These are phyloP conservation scores for Amphipoea lucens DNA, from an alignment of 2,888 invertebrate species.

Conservation along the genomic window DNA sequence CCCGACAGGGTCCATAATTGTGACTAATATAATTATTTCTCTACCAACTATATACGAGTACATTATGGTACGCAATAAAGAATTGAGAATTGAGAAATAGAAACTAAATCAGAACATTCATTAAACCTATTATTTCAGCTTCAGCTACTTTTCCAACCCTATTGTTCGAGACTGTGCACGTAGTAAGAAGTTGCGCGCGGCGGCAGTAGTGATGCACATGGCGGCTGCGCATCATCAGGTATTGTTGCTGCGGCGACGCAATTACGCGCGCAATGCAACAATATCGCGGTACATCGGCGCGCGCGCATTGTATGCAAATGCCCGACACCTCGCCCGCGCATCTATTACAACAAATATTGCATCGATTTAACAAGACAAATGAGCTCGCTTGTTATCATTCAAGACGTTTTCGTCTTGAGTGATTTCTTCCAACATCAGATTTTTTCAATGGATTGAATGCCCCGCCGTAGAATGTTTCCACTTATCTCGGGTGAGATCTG, in stretches of 20 bases:
- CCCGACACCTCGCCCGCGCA: constrained; percentile 57
- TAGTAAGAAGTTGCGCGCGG: not conserved
- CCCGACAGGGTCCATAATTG: too few species aligned
- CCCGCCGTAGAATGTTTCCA: not conserved
- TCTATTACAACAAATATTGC: constrained; percentile 44
- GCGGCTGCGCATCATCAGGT: constrained; percentile 32
- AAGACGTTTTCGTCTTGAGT: not conserved
- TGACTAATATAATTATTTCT: too few species aligned
- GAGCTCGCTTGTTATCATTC: constrained; percentile 9
- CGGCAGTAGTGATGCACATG: constrained; percentile 1
- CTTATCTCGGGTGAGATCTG: not conserved
- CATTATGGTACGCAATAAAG: too few species aligned
- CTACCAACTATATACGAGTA: too few species aligned
- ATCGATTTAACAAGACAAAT: constrained; percentile 35
- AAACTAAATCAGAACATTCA: too few species aligned
- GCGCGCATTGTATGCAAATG: constrained; percentile 80
- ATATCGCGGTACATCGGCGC: constrained; percentile 57
- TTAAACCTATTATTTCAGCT: not conserved
- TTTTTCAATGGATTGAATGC: not conserved
- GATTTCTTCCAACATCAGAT: not conserved
- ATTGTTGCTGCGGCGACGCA: constrained; percentile 36
- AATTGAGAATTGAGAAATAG: too few species aligned
- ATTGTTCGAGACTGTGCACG: not conserved
- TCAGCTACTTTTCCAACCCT: not conserved
- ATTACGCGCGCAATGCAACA: constrained; percentile 65